Evolutionary conservation across 2,797 vertebrate species (phyloP).

Genomic region (Pseudochirops corinnae): DNA sequence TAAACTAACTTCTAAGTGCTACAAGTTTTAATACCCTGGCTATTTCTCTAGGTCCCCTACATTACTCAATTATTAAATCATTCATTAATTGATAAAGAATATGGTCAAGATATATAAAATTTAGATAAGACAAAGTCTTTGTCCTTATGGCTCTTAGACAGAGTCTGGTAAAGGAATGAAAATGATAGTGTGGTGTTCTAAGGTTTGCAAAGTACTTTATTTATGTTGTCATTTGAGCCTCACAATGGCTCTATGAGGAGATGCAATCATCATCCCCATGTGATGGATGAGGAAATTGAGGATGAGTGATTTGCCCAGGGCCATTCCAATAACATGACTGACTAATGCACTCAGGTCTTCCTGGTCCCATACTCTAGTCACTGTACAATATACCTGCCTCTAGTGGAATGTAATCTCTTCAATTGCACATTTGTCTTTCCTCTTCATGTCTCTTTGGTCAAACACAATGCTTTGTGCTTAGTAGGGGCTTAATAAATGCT

Average conservation of each 20-base stretch:
- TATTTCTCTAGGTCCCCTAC: neutral
- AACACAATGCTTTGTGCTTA: neutral
- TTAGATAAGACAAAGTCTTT: neutral
- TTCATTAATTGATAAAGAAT: neutral
- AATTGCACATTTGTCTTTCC: neutral
- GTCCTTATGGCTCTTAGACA: neutral
- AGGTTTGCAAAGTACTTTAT: neutral
- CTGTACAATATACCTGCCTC: neutral
- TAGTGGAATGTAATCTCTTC: neutral
- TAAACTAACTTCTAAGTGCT: neutral
- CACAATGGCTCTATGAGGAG: neutral
- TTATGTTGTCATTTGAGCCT: slow-evolving; percentile 1
- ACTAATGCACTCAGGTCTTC: neutral
- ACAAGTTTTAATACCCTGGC: neutral
- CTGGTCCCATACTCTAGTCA: neutral
- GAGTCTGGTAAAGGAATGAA: neutral
- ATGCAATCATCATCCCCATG: neutral
- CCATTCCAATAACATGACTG: neutral
- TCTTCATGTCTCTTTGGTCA: neutral
- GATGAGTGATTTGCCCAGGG: neutral
- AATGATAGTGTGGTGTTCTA: neutral
- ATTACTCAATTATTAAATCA: neutral
- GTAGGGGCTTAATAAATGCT: neutral
- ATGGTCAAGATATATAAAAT: neutral
- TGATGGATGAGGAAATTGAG: neutral